Evolutionary conservation across 2,888 invertebrate species (phyloP), one percentile per base, ranked within the genome.

Genomic region (Drosophila mayaguana): DNA sequence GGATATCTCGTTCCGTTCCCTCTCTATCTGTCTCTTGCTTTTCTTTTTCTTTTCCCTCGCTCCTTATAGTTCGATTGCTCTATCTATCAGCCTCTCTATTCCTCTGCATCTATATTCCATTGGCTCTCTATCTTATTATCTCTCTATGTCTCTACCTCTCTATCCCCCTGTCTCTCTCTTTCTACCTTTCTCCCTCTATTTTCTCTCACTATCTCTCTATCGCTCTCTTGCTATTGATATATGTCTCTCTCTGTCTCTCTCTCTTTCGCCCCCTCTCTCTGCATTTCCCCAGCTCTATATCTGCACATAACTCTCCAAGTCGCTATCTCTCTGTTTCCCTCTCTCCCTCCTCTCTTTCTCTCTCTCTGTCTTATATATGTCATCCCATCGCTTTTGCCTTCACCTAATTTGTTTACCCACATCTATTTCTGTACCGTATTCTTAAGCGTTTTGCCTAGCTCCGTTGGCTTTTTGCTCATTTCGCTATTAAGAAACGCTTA

Each of bases 401-500:
- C 40, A 56, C 9, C 38, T 59, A 48, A 59, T 48, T 59, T 28
- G 28, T 20, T 59, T 48, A 38, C 28, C 8, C 25, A 14, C 22
- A 38, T 5, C 5, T 34, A 53, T 36, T 18, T 25, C 34, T 18
- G 8, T 20, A 36, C 18, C 20, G 28, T 38, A 28, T 40, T 48
- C 48, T 48, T 12, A 63, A 62, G 25, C 56, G 42, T 57, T 53
- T 53, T 42, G 20, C 16, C n/a, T 25, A 18, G 28, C 59, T 59
- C 18, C 20, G 42, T 25, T 56, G 56, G 56, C 56, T 28, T 20
- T 28, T 28, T 40, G 59, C 59, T 48, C 59, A 48, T 28, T 59
- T 48, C 7, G 59, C 45, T 38, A 59, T 48, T 59, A 48, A 40
- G 38, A 48, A 48, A 59, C 38, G 48, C 38, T 48, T 32, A 28